Percentiles rank a stretch among this genome's conserved stretches.
Evolutionary conservation across 2,113 vertebrate species (phyloP).

Genomic region (Sitta europaea): DNA sequence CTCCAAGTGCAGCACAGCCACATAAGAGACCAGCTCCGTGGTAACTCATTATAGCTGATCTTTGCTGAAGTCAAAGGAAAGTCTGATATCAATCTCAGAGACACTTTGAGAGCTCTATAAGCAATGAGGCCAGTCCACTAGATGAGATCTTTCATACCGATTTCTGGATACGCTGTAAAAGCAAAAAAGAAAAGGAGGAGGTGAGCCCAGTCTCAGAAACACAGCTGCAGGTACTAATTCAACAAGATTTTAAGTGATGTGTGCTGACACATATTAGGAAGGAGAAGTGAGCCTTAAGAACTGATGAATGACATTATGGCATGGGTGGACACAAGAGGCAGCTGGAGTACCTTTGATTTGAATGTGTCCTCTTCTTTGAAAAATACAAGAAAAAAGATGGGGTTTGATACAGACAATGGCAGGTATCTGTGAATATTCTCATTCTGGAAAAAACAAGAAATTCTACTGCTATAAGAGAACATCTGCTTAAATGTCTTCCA

Average conservation of each 20-base stretch:
- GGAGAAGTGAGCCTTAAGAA: constrained; percentile 4
- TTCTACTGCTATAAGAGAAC: background rate
- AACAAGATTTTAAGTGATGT: background rate
- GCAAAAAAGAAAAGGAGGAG: background rate
- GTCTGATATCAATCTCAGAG: background rate
- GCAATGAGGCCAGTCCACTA: background rate
- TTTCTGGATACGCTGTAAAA: background rate
- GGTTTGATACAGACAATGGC: background rate
- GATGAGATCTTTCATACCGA: constrained; percentile 28
- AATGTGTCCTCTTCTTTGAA: background rate
- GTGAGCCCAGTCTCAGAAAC: background rate
- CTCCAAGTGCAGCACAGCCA: background rate
- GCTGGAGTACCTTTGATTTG: background rate
- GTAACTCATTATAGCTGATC: background rate
- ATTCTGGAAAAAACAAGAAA: background rate
- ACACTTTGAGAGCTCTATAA: background rate
- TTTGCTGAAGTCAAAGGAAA: background rate
- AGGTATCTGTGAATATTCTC: background rate
- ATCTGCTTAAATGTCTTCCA: background rate
- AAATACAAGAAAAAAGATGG: background rate
- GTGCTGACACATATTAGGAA: background rate
- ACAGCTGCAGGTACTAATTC: constrained; percentile 12
- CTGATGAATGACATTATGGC: background rate
- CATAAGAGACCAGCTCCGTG: fast-evolving
- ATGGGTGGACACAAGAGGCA: constrained; percentile 2